Evolutionary conservation across 2,113 vertebrate genomes (phyloP), one percentile per base, ranked within the genome.

Genomic region (Tyrannus savana): DNA sequence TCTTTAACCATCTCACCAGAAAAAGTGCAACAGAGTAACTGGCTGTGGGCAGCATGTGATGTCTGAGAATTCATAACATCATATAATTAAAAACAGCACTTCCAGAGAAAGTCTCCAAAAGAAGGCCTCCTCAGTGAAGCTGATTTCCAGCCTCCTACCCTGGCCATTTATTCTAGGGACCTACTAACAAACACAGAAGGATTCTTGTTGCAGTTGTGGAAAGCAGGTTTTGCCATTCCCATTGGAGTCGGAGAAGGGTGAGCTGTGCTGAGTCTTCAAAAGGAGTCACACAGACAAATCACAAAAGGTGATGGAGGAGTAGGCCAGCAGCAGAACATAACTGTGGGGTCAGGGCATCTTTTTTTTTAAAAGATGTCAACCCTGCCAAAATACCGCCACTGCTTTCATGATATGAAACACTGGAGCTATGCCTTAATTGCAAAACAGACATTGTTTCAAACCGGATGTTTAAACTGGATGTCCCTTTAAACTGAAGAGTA

Each of bases 201-300:
- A 82, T 82, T 82, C 52, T 71, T 84, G 66, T 53, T 64, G 53
- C 41, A 35, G 39, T 49, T 89, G 62, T 0, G 0, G 39, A 62
- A 66, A 66, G 6, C n/a, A 80, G 47, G 44, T 85, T 80, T 85
- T 10, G 2, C 60, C 44, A 17, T 47, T 79, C 46, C 66, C 6
- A 0, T 10, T 76, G 64, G 49, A 60, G 24, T 16, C 0, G 0
- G 21, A 67, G n/a, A 84, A 83, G 30, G 35, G 24, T 2, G 1
- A 83, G 50, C 21, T 71, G 35, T 52, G 21, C 68, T 44, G 33
- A 72, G 35, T 39, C 27, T 73, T 89, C 66, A 82, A 44, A 92
- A 69, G 18, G 2, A 69, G 33, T 33, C 49, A 42, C 25, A 10
- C 23, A 89, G 35, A 60, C 8, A 87, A 84, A 78, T 23, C 30